These are phyloP conservation scores for Mastomys natalensis DNA, from an alignment of 2,113 vertebrate species.

Conservation along the genomic window DNA sequence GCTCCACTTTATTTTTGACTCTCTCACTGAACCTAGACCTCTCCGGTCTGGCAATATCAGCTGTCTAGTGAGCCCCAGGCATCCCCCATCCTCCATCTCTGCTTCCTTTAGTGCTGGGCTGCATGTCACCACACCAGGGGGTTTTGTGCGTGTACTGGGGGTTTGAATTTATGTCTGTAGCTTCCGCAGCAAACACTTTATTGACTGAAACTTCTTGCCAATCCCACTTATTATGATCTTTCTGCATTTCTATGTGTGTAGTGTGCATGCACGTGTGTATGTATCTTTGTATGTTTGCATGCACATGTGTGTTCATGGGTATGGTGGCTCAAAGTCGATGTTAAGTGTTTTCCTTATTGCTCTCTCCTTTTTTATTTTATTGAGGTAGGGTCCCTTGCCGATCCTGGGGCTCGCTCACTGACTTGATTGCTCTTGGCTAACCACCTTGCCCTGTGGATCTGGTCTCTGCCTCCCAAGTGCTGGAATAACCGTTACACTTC, in stretches of 20 bases:
- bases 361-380: background rate
- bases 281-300: background rate
- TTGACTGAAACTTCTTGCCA: background rate
- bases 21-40: background rate
- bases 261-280: no score
- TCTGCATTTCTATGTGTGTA: background rate
- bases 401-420: background rate
- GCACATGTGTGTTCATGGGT: background rate
- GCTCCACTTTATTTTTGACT: background rate
- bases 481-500: no score
- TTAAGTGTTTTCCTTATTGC: background rate
- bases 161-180: background rate
- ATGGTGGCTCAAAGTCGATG: background rate
- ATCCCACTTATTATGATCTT: no score
- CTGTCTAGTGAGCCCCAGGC: background rate
- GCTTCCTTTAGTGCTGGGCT: background rate
- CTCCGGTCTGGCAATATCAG: background rate
- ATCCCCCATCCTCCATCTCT: no score
- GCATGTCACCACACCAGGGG: background rate
- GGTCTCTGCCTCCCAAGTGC: background rate
- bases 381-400: background rate
- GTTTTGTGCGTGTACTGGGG: background rate
- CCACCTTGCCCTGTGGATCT: no score
- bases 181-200: background rate
- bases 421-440: background rate